These are phyloP conservation scores for Ophion obscuratus DNA, from an alignment of 2,888 invertebrate genomes.

Conservation along the genomic window DNA sequence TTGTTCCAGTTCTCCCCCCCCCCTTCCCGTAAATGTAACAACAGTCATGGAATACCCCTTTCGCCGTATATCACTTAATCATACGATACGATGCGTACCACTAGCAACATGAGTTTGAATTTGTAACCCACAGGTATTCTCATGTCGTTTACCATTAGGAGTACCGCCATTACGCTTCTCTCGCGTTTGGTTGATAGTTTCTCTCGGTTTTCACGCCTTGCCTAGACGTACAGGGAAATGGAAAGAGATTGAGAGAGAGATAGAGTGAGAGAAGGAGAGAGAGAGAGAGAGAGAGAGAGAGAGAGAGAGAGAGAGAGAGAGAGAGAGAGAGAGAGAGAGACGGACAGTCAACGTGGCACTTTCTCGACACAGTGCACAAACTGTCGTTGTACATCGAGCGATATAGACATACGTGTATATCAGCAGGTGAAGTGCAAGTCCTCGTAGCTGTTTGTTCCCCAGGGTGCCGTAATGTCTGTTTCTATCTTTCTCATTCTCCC, in stretches of 20 bases:
- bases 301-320: conserved; percentile 3
- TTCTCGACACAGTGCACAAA: conserved; percentile 40
- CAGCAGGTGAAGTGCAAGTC: conserved; percentile 58
- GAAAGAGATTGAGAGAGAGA: neutral
- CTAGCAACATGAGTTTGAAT: conserved; percentile 32
- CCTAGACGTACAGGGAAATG: neutral
- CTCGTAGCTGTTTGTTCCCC: conserved; percentile 60
- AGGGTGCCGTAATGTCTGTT: conserved; percentile 37
- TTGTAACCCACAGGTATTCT: conserved; percentile 32
- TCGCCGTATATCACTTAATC: conserved; percentile 35
- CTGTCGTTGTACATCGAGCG: conserved; percentile 24
- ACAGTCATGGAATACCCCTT: neutral
- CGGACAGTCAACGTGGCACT: conserved; percentile 31
- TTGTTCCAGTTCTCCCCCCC: neutral
- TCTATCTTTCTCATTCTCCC: conserved; percentile 12
- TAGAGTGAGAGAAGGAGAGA: neutral
- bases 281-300: neutral
- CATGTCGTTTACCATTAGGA: conserved; percentile 50
- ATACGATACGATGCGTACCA: conserved; percentile 5
- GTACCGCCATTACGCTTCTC: conserved; percentile 15
- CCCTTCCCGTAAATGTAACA: conserved; percentile 7
- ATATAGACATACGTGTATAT: conserved; percentile 9
- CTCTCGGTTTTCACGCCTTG: conserved; percentile 48
- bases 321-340: neutral
- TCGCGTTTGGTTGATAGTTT: conserved; percentile 40